phyloP scores from a whole-genome alignment of 2,113 vertebrate species.

The Calonectris borealis region DNA sequence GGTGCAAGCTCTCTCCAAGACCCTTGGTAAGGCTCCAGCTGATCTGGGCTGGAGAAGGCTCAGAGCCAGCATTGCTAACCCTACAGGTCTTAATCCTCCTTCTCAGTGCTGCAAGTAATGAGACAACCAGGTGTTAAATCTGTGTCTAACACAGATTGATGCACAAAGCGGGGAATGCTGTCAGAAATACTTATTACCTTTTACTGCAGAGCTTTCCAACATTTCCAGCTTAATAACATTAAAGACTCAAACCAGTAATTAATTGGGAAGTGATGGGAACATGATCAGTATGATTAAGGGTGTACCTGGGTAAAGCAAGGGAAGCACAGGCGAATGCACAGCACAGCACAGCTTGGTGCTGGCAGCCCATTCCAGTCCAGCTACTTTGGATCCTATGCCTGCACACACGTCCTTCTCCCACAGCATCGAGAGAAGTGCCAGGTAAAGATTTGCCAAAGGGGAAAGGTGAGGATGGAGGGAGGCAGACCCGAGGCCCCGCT shows the following conservation, averaged over 20 bases:
- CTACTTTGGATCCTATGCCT: not conserved
- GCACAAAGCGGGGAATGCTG: not conserved
- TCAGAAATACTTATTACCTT: not conserved
- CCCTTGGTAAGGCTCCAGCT: not conserved
- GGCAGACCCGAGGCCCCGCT: rapidly evolving
- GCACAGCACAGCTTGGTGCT: not conserved
- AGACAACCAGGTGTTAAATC: constrained; percentile 5
- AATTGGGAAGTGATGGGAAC: not conserved
- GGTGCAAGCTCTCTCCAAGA: not conserved
- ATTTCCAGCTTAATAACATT: constrained; percentile 10
- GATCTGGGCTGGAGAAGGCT: not conserved
- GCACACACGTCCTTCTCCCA: not conserved
- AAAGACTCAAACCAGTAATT: constrained; percentile 2
- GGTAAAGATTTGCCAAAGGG: not conserved
- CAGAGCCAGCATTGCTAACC: not conserved
- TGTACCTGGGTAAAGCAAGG: not conserved
- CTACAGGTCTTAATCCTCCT: not conserved
- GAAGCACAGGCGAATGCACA: not conserved
- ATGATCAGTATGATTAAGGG: not conserved
- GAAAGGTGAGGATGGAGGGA: not conserved
- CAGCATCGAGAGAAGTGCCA: not conserved
- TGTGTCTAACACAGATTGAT: not conserved
- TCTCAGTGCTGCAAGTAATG: not conserved
- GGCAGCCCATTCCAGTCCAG: not conserved
- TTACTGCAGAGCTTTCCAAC: not conserved